These are phyloP conservation scores for Aricia artaxerxes DNA, from an alignment of 2,888 invertebrate genomes.

Conservation along the genomic window DNA sequence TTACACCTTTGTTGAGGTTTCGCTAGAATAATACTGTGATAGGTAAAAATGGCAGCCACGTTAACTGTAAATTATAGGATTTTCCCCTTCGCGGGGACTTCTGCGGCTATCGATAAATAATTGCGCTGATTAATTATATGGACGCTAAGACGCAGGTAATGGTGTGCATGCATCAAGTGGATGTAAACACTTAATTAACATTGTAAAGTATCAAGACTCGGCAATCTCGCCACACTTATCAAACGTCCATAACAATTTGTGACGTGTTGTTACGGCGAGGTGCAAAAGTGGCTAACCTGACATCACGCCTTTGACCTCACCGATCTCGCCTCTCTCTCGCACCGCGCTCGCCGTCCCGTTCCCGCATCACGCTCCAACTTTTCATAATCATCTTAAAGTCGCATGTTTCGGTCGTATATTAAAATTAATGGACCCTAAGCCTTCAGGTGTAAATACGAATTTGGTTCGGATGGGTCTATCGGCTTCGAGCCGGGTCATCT, in stretches of 20 bases:
- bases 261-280: constrained; percentile 81
- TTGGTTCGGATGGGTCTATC: constrained; percentile 54
- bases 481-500: constrained; percentile 60
- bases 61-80: constrained; percentile 3
- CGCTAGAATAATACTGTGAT: not conserved
- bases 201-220: constrained; percentile 75
- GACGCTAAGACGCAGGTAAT: constrained; percentile 27
- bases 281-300: constrained; percentile 82
- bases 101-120: constrained; percentile 13
- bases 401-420: constrained; percentile 70
- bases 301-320: constrained; percentile 81
- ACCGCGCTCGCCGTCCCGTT: constrained; percentile 57
- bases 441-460: constrained; percentile 67
- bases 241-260: constrained; percentile 81
- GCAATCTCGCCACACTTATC: constrained; percentile 79
- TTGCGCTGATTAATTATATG: constrained; percentile 30
- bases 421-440: constrained; percentile 77
- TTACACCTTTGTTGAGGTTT: constrained; percentile 5
- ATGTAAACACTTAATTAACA: constrained; percentile 77
- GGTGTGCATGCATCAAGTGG: constrained; percentile 43
- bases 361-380: constrained; percentile 78
- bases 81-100: not conserved
- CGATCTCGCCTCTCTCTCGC: constrained; percentile 58
- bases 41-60: not conserved
- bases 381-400: constrained; percentile 77